Base-by-base conservation (phyloP, 1,140 invertebrate genomes). In the Meteorus sp. region DNA sequence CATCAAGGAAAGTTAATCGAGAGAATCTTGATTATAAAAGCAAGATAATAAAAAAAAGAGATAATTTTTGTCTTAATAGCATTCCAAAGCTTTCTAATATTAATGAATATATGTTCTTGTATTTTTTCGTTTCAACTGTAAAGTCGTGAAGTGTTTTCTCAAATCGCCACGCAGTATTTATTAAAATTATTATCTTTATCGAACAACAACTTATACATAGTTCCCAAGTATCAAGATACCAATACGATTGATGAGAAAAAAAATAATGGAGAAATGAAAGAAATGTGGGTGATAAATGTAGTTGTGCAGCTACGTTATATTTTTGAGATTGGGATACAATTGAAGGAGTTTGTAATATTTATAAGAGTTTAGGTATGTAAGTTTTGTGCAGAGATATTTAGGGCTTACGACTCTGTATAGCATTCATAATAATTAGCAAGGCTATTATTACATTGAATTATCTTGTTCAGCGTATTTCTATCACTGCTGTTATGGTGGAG, bases 281-380 rank as follows among this genome's bases (percentile, higher is more conserved):
- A 61, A 31, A 63, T n/a, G n/a, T n/a, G n/a, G n/a, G n/a, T n/a
- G n/a, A n/a, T n/a, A n/a, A n/a, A n/a, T 61, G 55, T 55, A 65
- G 53, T 59, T 53, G 64, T 65, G 66, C 68, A 71, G 73, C 68
- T 69, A 74, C 53, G 63, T 64, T 77, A 78, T 80, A 80, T 78
- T 78, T 80, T 78, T 78, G 76, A 78, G 72, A 80, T 70, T 72
- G 71, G 69, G 65, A 65, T 71, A 70, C 76, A 75, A 79, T 76
- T 78, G 31, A 75, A 76, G 44, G 27, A 75, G 72, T 74, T 78
- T 66, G 58, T 78, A 78, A 79, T 69, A 73, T 78, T 78, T 78
- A 69, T 77, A 79, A 78, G 56, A 76, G 69, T 47, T 61, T 65
- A 58, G 72, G 74, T 72, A 59, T 58, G 58, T 61, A 62, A 55